These are phyloP conservation scores for Drosophila guanche DNA, from an alignment of 1,140 invertebrate species.

Conservation along the genomic window DNA sequence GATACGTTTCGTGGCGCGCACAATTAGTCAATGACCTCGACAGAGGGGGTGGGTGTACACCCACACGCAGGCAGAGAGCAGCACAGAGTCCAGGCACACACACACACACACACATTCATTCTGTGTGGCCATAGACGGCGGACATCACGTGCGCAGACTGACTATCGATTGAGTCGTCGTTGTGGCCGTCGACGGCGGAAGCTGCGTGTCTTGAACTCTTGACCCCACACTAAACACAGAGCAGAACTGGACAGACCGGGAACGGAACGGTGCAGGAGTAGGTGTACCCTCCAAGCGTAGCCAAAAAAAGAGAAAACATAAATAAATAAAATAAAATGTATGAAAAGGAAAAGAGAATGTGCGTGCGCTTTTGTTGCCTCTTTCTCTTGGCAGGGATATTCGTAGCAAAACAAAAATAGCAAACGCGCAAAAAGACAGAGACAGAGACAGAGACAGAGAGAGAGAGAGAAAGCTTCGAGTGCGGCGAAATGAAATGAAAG, in stretches of 20 bases:
- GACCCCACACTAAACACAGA: slow-evolving; percentile 48
- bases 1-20: slow-evolving; percentile 36
- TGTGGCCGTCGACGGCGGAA: slow-evolving; percentile 59
- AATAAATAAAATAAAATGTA: slow-evolving; percentile 54
- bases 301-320: slow-evolving; percentile 40
- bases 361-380: slow-evolving; percentile 28
- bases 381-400: slow-evolving; percentile 56
- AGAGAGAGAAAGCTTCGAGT: slow-evolving; percentile 34
- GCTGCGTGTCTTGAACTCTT: slow-evolving; percentile 79
- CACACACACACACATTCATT: neutral
- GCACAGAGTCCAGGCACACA: neutral
- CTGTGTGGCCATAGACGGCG: slow-evolving; percentile 32
- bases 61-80: neutral
- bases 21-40: slow-evolving; percentile 81
- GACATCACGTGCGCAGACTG: slow-evolving; percentile 77
- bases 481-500: slow-evolving; percentile 46
- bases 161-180: slow-evolving; percentile 76
- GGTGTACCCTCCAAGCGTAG: slow-evolving; percentile 27
- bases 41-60: slow-evolving; percentile 44
- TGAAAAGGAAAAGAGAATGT: slow-evolving; percentile 20
- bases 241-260: neutral
- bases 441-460: neutral
- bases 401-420: slow-evolving; percentile 72
- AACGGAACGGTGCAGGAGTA: neutral
- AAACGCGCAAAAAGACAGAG: slow-evolving; percentile 30